phyloP scores from a whole-genome alignment of 1,140 invertebrate genomes.

The Zaprionus tsacasi region DNA sequence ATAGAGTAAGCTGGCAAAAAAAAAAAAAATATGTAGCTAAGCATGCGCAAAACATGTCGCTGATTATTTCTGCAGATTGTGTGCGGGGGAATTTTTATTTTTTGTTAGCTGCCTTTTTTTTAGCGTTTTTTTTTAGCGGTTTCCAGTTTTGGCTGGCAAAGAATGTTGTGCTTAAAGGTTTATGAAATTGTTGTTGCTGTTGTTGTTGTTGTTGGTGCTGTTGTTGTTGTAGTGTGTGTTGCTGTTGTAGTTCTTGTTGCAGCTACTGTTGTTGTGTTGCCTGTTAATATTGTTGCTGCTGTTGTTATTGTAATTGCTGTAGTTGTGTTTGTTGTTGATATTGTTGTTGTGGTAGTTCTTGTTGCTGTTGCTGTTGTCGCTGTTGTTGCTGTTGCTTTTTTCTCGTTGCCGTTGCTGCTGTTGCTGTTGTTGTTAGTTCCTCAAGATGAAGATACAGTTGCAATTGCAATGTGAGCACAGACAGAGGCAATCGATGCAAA shows the following conservation, averaged over 20 bases:
- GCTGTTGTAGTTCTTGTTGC: background rate
- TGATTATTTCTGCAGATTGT: slow-evolving; percentile 9
- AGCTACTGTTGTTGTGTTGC: background rate
- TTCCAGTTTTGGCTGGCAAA: slow-evolving; percentile 1
- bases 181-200: background rate
- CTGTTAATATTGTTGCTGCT: background rate
- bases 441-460: slow-evolving; percentile 23
- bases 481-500: slow-evolving; percentile 59
- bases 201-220: slow-evolving; percentile 10
- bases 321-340: background rate
- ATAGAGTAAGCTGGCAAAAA: background rate
- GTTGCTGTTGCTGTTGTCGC: background rate
- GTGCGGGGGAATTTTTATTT: background rate
- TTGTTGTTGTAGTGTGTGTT: background rate
- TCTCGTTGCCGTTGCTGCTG: background rate
- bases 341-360: background rate
- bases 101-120: background rate
- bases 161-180: background rate
- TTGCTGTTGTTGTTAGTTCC: background rate
- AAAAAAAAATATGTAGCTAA: background rate
- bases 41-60: slow-evolving; percentile 4
- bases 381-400: background rate
- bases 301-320: background rate
- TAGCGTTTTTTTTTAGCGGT: background rate
- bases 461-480: background rate